Evolutionary conservation across 2,113 vertebrate genomes (phyloP).

Genomic region (Rattus norvegicus): GRCr8 NC_086036.1:53295501-53296000

Average conservation of each 20-base stretch:
- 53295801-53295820: neutral
- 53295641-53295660: neutral
- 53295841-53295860: neutral
- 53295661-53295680: fast-evolving
- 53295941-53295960: neutral
- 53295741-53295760: neutral
- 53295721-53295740: neutral
- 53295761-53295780: neutral
- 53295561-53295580: neutral
- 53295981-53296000: neutral
- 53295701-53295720: neutral
- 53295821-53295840: neutral
- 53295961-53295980: neutral
- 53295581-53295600: neutral
- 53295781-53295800: neutral
- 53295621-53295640: neutral
- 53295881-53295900: neutral
- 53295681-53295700: neutral
- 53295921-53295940: neutral
- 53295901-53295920: neutral
- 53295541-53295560: neutral
- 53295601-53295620: neutral
- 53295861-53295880: neutral
- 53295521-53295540: neutral
- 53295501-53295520: neutral